Conservation (phyloP, 1,140 invertebrate species). For the Scaptomyza hsui region DNA sequence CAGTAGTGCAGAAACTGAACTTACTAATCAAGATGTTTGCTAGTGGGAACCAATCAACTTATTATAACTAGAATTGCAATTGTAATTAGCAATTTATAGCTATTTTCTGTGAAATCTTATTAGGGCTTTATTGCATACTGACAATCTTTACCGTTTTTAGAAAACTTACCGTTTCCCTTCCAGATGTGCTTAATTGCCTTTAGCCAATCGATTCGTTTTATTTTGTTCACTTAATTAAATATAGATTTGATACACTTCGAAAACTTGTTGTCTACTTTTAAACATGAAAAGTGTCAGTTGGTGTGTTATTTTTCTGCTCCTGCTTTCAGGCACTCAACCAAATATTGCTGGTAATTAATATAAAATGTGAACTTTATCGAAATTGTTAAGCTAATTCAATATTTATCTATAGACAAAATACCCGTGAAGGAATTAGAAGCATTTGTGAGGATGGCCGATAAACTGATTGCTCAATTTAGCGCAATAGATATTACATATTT, state of each 20-base stretch:
- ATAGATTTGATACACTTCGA: neutral
- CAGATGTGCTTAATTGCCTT: no score
- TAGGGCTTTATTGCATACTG: neutral
- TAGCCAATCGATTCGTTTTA: neutral
- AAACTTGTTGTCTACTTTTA: neutral
- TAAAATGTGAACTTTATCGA: no score
- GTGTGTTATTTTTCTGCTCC: neutral
- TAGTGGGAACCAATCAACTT: neutral
- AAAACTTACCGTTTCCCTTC: no score
- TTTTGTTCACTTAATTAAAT: neutral
- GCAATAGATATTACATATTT: no score
- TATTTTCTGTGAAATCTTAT: neutral
- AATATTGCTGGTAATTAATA: neutral
- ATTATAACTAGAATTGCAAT: neutral
- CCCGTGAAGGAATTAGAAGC: no score
- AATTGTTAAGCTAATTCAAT: no score
- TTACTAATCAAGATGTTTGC: constrained; percentile 13
- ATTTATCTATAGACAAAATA: no score
- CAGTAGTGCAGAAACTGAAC: neutral
- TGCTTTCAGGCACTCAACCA: neutral
- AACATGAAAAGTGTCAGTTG: neutral
- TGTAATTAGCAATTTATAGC: neutral
- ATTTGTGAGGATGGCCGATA: no score
- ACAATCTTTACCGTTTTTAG: neutral
- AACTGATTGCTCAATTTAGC: no score